These are phyloP conservation scores for Forbesichthys agassizii DNA, from an alignment of 2,113 vertebrate species.

Conservation along the genomic window DNA sequence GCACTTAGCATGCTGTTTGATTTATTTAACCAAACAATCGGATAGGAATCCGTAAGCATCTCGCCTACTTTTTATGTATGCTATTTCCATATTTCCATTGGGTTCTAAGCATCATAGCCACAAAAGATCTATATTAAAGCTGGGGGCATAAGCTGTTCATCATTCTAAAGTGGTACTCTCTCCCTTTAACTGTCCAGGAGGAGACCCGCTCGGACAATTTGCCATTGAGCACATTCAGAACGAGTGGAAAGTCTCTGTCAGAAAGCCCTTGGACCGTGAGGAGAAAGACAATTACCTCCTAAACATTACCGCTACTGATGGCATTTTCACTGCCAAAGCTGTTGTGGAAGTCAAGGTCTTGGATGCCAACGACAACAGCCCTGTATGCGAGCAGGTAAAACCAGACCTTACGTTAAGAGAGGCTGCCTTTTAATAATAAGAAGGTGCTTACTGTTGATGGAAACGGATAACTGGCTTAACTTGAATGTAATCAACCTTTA, in stretches of 20 bases:
- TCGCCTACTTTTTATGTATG: not conserved
- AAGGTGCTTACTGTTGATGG: not conserved
- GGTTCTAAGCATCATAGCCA: not conserved
- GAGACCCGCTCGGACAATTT: constrained; percentile 93
- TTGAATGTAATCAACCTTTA: not conserved
- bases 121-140: not conserved
- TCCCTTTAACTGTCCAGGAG: constrained; percentile 78
- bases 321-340: constrained; percentile 89
- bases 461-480: not conserved
- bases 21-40: no score
- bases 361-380: constrained; percentile 96
- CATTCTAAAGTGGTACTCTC: constrained; percentile 40
- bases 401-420: not conserved
- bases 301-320: constrained; percentile 94
- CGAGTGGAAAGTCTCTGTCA: constrained; percentile 97
- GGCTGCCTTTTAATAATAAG: not conserved
- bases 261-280: constrained; percentile 91
- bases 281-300: constrained; percentile 92
- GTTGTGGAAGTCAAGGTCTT: constrained; percentile 96
- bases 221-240: constrained; percentile 89
- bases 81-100: not conserved
- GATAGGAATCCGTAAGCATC: not conserved
- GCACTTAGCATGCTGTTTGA: not conserved
- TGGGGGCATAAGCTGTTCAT: constrained; percentile 11
- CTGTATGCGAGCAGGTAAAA: constrained; percentile 91